Conservation (phyloP, 2,797 vertebrate genomes). For the Oceanodroma leucorhoa region DNA sequence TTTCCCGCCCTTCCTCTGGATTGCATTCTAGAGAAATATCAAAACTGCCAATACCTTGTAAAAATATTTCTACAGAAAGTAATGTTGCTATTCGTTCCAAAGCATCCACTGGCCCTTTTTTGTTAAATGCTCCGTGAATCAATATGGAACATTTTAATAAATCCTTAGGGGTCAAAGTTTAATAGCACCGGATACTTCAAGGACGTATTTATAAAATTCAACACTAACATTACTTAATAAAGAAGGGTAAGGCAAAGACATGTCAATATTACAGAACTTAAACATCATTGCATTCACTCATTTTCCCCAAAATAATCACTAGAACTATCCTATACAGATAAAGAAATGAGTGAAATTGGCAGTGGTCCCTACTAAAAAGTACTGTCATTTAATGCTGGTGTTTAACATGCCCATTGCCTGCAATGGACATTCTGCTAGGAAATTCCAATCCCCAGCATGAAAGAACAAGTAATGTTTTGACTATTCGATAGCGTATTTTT, state of each 20-base stretch:
- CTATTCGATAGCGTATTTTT: background rate
- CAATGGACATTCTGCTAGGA: conserved; percentile 60
- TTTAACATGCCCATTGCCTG: conserved; percentile 63
- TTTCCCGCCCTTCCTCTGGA: background rate
- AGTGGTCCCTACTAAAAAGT: conserved; percentile 39
- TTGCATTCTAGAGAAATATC: background rate
- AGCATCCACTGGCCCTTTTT: background rate
- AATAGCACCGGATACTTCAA: conserved; percentile 68
- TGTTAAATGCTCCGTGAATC: conserved; percentile 24
- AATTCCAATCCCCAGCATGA: conserved; percentile 40
- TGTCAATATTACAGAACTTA: conserved; percentile 31
- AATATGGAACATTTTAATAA: conserved; percentile 26
- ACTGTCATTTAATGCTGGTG: conserved; percentile 68
- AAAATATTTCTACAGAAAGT: background rate
- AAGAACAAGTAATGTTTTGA: conserved; percentile 35
- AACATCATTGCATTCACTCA: background rate
- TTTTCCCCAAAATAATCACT: conserved; percentile 46
- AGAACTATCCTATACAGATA: conserved; percentile 12
- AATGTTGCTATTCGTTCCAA: background rate
- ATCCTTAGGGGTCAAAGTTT: conserved; percentile 45
- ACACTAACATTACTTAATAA: conserved; percentile 1
- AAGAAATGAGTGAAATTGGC: conserved; percentile 19
- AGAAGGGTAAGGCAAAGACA: conserved; percentile 51
- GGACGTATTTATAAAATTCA: conserved; percentile 23
- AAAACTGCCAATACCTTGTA: background rate